Conservation (phyloP, 2,797 vertebrate genomes). For the Taeniopygia guttata region DNA sequence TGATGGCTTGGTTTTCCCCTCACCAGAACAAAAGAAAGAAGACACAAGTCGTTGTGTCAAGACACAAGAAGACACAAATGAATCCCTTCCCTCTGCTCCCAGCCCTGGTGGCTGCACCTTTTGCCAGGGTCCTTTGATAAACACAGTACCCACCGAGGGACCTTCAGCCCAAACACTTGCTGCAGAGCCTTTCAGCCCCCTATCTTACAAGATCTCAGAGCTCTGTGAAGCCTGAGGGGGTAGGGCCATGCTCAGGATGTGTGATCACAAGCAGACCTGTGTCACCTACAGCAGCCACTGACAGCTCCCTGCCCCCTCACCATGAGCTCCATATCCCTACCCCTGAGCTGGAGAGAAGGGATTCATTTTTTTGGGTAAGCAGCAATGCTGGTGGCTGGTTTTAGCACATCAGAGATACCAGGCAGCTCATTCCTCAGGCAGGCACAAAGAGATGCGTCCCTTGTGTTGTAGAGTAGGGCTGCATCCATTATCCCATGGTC, state of each 20-base stretch:
- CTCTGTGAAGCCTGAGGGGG: not conserved
- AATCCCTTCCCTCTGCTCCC: not conserved
- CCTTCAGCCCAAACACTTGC: not conserved
- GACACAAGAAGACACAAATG: too few relatives aligned
- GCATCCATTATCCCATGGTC: not conserved
- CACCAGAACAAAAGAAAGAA: not conserved
- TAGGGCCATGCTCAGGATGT: not conserved
- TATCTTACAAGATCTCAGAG: not conserved
- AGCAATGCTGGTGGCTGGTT: not conserved
- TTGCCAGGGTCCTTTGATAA: not conserved
- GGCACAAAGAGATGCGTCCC: not conserved
- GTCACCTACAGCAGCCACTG: not conserved
- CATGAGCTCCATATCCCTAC: not conserved
- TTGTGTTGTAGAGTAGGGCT: not conserved
- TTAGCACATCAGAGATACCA: not conserved
- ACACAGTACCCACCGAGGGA: rapidly evolving
- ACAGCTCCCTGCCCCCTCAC: not conserved
- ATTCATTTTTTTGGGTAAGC: not conserved
- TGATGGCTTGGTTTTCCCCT: not conserved
- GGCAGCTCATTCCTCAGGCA: not conserved
- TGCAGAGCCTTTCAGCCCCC: not conserved
- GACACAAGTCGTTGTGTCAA: not conserved
- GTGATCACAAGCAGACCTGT: not conserved
- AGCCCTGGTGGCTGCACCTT: not conserved
- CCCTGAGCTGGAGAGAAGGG: not conserved